Evolutionary conservation across 2,797 vertebrate genomes (phyloP).

Genomic region (Siniperca obscura): DNA sequence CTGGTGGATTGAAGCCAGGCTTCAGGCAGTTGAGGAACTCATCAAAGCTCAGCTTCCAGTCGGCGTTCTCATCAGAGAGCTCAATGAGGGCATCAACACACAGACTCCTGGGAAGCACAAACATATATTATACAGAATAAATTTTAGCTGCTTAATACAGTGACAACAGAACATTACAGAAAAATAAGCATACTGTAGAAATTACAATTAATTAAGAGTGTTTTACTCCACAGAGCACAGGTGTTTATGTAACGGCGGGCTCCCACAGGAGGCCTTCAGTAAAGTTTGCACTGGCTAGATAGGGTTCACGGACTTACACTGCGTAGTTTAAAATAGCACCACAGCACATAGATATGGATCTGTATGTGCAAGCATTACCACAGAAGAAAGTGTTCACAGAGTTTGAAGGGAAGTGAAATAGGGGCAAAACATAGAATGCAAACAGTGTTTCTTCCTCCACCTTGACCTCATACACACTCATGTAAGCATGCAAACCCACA

Average conservation of each 20-base stretch:
- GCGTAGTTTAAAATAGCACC: slow-evolving; percentile 61
- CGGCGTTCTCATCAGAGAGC: slow-evolving; percentile 97
- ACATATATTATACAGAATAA: slow-evolving; percentile 32
- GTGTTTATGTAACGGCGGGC: slow-evolving; percentile 23
- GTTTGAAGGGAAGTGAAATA: not conserved
- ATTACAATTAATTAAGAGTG: slow-evolving; percentile 11
- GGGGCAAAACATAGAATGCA: not conserved
- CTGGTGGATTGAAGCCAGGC: slow-evolving; percentile 94
- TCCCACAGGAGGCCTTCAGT: slow-evolving; percentile 49
- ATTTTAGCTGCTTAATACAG: not conserved
- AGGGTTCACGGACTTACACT: slow-evolving; percentile 44
- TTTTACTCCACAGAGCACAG: slow-evolving; percentile 29
- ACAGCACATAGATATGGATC: slow-evolving; percentile 23
- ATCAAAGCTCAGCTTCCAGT: slow-evolving; percentile 98
- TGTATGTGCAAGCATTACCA: slow-evolving; percentile 14
- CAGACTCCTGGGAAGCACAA: slow-evolving; percentile 88
- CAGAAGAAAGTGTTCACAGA: slow-evolving; percentile 25
- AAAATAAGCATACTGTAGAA: not conserved
- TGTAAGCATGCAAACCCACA: not conserved
- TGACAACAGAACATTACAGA: not conserved
- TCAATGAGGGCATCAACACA: slow-evolving; percentile 98
- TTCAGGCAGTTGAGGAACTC: slow-evolving; percentile 99
- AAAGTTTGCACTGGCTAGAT: slow-evolving; percentile 45
- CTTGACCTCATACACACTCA: not conserved
- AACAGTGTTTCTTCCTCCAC: not conserved